A percentile compares a stretch with the other conserved stretches of the same genome.
These are phyloP conservation scores for Rhagonycha lutea DNA, from an alignment of 2,888 invertebrate species.

Conservation along the genomic window DNA sequence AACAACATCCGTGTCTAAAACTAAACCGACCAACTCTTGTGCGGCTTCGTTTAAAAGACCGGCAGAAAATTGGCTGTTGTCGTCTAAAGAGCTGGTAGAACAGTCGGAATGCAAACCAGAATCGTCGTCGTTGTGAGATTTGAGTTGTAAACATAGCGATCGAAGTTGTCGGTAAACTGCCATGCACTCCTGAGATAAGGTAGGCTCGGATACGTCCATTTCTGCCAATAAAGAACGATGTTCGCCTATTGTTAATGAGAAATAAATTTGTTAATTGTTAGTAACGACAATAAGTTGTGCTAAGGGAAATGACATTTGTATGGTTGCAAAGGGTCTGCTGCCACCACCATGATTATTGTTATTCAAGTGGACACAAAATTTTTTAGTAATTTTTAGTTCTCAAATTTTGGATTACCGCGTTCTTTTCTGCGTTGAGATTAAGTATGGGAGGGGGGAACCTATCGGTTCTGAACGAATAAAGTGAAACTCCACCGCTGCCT, in stretches of 20 bases:
- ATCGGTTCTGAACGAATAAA: no score
- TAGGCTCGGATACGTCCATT: conserved; percentile 78
- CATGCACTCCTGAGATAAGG: conserved; percentile 64
- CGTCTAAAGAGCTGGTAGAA: conserved; percentile 66
- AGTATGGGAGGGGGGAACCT: no score
- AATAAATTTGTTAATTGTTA: conserved; percentile 27
- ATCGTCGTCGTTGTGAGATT: conserved; percentile 74
- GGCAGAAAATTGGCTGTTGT: conserved; percentile 52
- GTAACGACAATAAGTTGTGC: conserved; percentile 9
- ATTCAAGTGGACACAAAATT: neutral
- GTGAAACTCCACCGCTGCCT: no score
- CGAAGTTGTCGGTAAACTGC: conserved; percentile 76
- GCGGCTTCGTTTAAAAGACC: conserved; percentile 65
- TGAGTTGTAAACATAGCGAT: conserved; percentile 73
- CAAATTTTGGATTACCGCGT: neutral
- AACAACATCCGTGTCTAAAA: conserved; percentile 75
- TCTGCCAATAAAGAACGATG: conserved; percentile 84
- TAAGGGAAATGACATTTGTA: neutral
- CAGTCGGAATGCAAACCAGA: conserved; percentile 73
- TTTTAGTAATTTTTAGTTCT: neutral
- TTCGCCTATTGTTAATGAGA: conserved; percentile 40
- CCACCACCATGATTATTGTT: neutral
- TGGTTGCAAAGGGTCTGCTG: neutral
- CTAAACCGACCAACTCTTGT: conserved; percentile 74
- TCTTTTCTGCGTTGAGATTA: no score